A percentile compares a stretch with the other conserved stretches of the same genome.
Conservation (phyloP, 2,113 vertebrate species). For the Anas platyrhynchos region DNA sequence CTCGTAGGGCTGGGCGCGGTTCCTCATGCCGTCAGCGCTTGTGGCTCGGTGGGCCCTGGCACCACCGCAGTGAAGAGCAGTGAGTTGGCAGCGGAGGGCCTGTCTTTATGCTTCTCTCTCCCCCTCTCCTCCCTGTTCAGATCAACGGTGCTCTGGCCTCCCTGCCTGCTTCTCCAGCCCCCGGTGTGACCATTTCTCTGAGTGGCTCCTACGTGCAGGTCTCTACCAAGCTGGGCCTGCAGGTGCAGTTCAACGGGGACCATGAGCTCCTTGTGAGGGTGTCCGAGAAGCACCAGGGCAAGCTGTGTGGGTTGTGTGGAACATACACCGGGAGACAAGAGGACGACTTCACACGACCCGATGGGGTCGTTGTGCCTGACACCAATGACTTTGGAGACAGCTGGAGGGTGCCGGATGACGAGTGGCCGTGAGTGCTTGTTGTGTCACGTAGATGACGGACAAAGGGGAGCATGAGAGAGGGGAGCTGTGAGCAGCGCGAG, state of each 20-base stretch:
- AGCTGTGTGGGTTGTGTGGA: constrained; percentile 84
- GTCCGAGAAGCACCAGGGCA: constrained; percentile 69
- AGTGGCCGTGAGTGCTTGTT: constrained; percentile 41
- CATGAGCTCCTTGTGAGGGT: constrained; percentile 76
- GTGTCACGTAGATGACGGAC: rapidly evolving
- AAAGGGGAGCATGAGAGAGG: neutral
- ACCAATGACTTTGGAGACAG: constrained; percentile 69
- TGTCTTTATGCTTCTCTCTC: neutral
- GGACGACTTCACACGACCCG: constrained; percentile 76
- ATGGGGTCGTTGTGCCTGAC: constrained; percentile 51
- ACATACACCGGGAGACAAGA: constrained; percentile 74
- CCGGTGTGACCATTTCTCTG: neutral
- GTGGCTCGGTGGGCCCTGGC: neutral
- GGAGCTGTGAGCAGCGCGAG: neutral
- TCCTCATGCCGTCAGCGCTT: neutral
- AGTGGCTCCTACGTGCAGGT: constrained; percentile 50
- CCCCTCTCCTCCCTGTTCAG: neutral
- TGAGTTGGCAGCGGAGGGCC: neutral
- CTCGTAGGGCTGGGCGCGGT: neutral
- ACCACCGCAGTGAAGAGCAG: rapidly evolving
- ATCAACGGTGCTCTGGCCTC: constrained; percentile 32
- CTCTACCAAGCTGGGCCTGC: constrained; percentile 55
- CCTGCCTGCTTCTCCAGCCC: constrained; percentile 21
- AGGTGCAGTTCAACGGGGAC: constrained; percentile 64
- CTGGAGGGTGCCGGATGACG: constrained; percentile 63